phyloP scores from a whole-genome alignment of 2,113 vertebrate species.

The Rhodinocichla rosea region DNA sequence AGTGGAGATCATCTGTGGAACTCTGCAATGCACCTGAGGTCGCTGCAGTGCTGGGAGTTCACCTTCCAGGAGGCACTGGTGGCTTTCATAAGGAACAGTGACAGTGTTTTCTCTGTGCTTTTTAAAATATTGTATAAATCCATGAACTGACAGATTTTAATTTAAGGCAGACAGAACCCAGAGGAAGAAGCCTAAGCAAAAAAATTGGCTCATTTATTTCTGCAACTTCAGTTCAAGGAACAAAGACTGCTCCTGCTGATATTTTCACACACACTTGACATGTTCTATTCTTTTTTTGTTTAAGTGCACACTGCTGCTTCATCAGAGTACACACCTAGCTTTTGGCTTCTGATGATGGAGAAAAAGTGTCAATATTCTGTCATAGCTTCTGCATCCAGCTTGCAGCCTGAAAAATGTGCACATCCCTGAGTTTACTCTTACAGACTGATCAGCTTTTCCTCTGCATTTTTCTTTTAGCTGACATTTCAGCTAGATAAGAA shows the following conservation, averaged over 20 bases:
- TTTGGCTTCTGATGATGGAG: not conserved
- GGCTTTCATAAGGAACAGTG: not conserved
- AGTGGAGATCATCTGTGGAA: not conserved
- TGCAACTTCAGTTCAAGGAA: not conserved
- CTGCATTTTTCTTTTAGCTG: not conserved
- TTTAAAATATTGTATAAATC: not conserved
- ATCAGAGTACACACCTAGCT: not conserved
- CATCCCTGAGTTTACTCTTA: not conserved
- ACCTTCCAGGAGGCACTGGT: not conserved
- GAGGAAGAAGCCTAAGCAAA: not conserved
- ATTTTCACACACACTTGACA: not conserved
- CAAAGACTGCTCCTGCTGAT: not conserved
- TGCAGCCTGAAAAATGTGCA: not conserved
- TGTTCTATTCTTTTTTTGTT: not conserved
- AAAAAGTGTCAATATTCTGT: not conserved
- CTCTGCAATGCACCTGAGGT: not conserved
- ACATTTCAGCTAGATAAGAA: not conserved
- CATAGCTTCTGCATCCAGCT: not conserved
- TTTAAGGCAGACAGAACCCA: not conserved
- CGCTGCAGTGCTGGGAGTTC: rapidly evolving
- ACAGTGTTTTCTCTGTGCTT: not conserved
- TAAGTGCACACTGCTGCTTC: not conserved
- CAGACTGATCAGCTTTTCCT: not conserved
- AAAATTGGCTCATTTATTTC: not conserved
- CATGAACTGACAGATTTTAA: not conserved